Percentiles rank a stretch among this genome's conserved stretches.
Evolutionary conservation across 2,113 vertebrate genomes (phyloP).

Genomic region (Callaeas wilsoni): DNA sequence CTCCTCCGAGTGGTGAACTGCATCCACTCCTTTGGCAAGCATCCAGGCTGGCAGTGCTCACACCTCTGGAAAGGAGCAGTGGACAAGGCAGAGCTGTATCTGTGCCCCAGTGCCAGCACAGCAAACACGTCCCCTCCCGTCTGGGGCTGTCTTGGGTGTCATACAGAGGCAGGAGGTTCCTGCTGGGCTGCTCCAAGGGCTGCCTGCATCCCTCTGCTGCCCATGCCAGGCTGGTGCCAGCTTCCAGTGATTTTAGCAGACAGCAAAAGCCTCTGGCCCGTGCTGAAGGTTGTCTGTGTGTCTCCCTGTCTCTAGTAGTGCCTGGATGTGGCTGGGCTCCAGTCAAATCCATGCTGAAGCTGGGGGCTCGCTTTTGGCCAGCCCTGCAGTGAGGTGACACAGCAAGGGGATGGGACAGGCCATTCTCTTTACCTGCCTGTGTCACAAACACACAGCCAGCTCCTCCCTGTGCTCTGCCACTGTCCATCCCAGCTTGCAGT

Average conservation of each 20-base stretch:
- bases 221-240: neutral
- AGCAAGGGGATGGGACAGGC: neutral
- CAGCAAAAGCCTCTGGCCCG: neutral
- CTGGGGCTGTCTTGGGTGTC: neutral
- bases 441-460: neutral
- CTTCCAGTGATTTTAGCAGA: neutral
- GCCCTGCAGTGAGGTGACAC: neutral
- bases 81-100: neutral
- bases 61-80: neutral
- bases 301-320: neutral
- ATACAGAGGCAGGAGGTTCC: neutral
- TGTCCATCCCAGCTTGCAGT: neutral
- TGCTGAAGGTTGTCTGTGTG: neutral
- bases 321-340: neutral
- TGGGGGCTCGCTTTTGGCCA: rapidly evolving
- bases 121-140: rapidly evolving
- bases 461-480: neutral
- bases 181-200: neutral
- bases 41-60: rapidly evolving
- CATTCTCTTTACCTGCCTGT: rapidly evolving
- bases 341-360: neutral
- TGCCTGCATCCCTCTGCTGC: neutral
- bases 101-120: neutral
- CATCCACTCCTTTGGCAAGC: neutral
- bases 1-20: neutral